Evolutionary conservation across 2,797 vertebrate species (phyloP).

Genomic region (Acropternis orthonyx): DNA sequence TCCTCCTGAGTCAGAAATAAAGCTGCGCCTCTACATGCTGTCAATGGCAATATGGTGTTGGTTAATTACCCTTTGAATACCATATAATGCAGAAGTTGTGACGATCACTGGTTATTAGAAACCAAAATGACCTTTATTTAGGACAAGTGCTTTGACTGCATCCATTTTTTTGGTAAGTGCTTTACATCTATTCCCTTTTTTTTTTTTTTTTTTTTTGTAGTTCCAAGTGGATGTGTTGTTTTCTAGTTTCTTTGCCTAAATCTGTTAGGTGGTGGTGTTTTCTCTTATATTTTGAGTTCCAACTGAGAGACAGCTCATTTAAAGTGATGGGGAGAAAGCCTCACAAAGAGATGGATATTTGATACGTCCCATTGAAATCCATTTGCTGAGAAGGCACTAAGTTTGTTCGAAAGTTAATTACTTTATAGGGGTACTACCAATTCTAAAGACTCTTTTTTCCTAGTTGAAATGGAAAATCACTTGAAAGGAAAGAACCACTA

Average conservation of each 20-base stretch:
- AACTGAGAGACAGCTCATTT: neutral
- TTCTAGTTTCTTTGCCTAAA: neutral
- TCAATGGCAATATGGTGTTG: conserved; percentile 22
- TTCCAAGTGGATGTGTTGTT: neutral
- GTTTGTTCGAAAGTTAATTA: neutral
- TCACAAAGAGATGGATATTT: neutral
- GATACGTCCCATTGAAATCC: neutral
- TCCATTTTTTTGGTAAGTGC: neutral
- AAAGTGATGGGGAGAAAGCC: neutral
- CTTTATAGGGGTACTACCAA: neutral
- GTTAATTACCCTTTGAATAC: conserved; percentile 10
- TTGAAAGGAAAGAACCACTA: neutral
- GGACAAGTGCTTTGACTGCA: neutral
- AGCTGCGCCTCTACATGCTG: neutral
- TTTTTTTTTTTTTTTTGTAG: neutral
- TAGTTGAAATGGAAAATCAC: neutral
- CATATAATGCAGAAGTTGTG: neutral
- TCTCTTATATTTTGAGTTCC: neutral
- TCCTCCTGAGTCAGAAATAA: conserved; percentile 23
- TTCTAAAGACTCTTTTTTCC: neutral
- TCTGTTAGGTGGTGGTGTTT: neutral
- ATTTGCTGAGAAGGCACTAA: neutral
- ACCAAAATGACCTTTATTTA: conserved; percentile 6
- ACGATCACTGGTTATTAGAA: neutral
- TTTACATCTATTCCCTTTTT: neutral